Base-by-base conservation (phyloP, 92 coral and sea anemone genomes). In the Porites rus region DNA sequence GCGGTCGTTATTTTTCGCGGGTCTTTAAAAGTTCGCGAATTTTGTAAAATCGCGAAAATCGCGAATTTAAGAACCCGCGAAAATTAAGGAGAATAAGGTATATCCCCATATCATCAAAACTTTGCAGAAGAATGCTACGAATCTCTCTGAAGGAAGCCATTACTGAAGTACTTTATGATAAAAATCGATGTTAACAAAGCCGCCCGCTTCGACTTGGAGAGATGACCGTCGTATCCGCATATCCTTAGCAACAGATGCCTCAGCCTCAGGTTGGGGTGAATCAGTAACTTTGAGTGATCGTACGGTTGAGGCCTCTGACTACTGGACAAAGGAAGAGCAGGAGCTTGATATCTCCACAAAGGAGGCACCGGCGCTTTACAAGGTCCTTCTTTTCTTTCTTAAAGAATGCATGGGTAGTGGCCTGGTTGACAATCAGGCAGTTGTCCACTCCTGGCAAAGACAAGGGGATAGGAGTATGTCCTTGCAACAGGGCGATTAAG, bases 171-270 rank as follows among this genome's bases (percentile, higher is more conserved):
- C 24, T 24, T 24, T 24, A 24, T n/a, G n/a, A n/a, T n/a, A n/a
- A n/a, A n/a, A n/a, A n/a, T n/a, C n/a, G n/a, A n/a, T n/a, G n/a
- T n/a, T n/a, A n/a, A n/a, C n/a, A n/a, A n/a, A n/a, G n/a, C n/a
- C n/a, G n/a, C n/a, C n/a, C n/a, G n/a, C n/a, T n/a, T n/a, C n/a
- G n/a, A n/a, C n/a, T n/a, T n/a, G 77, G 77, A 72, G 77, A 52
- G 90, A 85, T 18, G 88, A 85, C 74, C 51, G 77, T 6, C 90
- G 81, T 77, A 20, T 64, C 22, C 90, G 66, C 54, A 79, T 90
- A 46, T 64, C 88, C 63, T 65, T 85, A 24, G 93, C 84, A 8
- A 81, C 93, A 10, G 96, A 93, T 69, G 96, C 96, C 5, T 93
- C 93, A 10, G 84, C 66, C 10, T 62, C 87, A 7, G 91, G 91